Base-by-base conservation (phyloP, 2,888 invertebrate species). In the Ophion slaviceki region DNA sequence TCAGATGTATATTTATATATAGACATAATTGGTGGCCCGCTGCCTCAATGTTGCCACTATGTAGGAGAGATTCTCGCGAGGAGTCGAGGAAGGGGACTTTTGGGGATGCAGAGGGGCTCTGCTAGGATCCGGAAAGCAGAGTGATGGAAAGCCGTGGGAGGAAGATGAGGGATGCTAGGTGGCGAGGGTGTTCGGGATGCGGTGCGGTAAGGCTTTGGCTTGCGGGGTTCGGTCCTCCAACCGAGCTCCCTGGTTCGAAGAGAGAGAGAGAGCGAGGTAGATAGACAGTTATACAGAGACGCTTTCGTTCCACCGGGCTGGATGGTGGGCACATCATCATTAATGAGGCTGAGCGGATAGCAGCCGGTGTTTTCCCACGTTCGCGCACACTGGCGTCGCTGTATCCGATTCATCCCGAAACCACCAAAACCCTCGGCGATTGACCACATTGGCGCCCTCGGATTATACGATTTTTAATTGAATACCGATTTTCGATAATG, bases 251-350 rank as follows among this genome's bases (percentile, higher is more conserved):
- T 40, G 82, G 79, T 61, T 61, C 20, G 76, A 59, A 74, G 66
- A 67, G 72, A 24, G 61, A 74, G 70, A 47, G 67, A 61, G 47
- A 78, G 62, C 64, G 57, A 59, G 32, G 59, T 61, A 66, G 66
- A 79, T 76, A 79, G 45, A 78, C 36, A 40, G 78, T 62, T 79
- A 61, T 82, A 62, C 74, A 67, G 67, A 47, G 66, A 67, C 66
- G 61, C 79, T 75, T 47, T 62, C 83, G 80, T 76, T 86, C 61
- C 80, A 72, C 72, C 71, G 68, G 96, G 96, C 96, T 96, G 95
- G 95, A 96, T 95, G 96, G 96, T 96, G 95, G 96, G 95, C 96
- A 96, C 96, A 96, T 96, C 96, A 96, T 96, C 96, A 96, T 96
- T 96, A 96, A 96, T 96, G 96, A 96, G 96, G 95, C 95, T 95